These are phyloP conservation scores for Drosophila paramelanica DNA, from an alignment of 2,888 invertebrate genomes.

Conservation along the genomic window DNA sequence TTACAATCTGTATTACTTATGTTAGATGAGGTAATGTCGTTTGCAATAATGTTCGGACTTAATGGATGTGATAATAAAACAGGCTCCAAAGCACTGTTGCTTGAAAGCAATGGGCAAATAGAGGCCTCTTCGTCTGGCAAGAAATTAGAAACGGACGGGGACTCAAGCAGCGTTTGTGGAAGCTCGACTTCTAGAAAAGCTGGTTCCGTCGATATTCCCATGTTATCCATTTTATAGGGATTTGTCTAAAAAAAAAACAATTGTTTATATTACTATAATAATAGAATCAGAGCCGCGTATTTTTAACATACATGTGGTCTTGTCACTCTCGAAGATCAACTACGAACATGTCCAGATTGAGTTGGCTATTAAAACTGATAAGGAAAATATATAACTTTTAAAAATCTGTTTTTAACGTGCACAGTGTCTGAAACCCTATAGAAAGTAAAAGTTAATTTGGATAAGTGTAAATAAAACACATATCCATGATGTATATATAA, in stretches of 20 bases:
- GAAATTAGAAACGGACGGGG: constrained; percentile 84
- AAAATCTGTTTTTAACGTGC: background rate
- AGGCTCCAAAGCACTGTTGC: constrained; percentile 87
- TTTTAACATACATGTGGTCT: no score
- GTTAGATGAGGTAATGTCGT: constrained; percentile 84
- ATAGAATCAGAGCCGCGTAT: no score
- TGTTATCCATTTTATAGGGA: constrained; percentile 43
- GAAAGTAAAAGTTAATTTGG: no score
- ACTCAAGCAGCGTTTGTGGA: constrained; percentile 80
- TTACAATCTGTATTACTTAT: constrained; percentile 67
- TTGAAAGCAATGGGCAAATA: constrained; percentile 88
- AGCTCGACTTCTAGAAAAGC: constrained; percentile 82
- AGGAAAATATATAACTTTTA: no score
- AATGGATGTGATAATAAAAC: constrained; percentile 87
- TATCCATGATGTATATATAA: no score
- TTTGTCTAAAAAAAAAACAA: constrained; percentile 1
- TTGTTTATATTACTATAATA: background rate
- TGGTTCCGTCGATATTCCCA: constrained; percentile 83
- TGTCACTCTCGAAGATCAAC: no score
- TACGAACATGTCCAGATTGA: no score
- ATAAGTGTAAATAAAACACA: no score
- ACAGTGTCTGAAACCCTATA: no score
- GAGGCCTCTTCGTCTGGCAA: constrained; percentile 88
- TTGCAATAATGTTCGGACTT: constrained; percentile 86
- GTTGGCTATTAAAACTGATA: no score